Conservation (phyloP, 1,140 invertebrate species). For the Drosophila sechellia region DNA sequence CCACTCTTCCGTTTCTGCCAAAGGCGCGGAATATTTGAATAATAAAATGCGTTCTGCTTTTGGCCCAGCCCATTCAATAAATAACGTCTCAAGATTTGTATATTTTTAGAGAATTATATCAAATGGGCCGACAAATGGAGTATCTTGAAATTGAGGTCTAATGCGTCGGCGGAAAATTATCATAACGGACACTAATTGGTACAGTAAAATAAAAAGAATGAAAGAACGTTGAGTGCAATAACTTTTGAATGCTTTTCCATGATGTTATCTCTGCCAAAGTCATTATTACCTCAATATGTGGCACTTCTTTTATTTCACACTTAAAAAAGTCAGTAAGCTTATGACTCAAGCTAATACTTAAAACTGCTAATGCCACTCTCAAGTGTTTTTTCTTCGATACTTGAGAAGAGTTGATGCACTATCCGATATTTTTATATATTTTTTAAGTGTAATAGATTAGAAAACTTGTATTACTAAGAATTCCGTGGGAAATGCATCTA, state of each 20-base stretch:
- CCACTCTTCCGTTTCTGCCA: background rate
- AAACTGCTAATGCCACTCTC: background rate
- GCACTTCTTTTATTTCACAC: background rate
- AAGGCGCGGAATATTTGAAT: slow-evolving; percentile 8
- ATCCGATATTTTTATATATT: slow-evolving; percentile 1
- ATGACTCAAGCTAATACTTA: background rate
- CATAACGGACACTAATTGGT: background rate
- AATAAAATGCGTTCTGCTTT: background rate
- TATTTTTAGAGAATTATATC: slow-evolving; percentile 9
- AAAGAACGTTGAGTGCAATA: background rate
- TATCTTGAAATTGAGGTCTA: background rate
- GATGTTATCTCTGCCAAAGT: background rate
- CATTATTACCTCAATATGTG: background rate
- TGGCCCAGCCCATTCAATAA: slow-evolving; percentile 8
- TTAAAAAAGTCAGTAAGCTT: too few species aligned
- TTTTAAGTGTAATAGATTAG: background rate
- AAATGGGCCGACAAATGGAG: background rate
- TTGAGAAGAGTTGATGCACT: background rate
- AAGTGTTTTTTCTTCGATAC: slow-evolving; percentile 9
- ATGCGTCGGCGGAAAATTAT: background rate
- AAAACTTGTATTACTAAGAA: too few species aligned
- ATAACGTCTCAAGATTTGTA: background rate
- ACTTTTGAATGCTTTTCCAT: background rate
- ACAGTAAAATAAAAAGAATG: background rate
- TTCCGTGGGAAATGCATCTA: background rate